Conservation (phyloP, 2,113 vertebrate species). For the Carassius auratus region DNA sequence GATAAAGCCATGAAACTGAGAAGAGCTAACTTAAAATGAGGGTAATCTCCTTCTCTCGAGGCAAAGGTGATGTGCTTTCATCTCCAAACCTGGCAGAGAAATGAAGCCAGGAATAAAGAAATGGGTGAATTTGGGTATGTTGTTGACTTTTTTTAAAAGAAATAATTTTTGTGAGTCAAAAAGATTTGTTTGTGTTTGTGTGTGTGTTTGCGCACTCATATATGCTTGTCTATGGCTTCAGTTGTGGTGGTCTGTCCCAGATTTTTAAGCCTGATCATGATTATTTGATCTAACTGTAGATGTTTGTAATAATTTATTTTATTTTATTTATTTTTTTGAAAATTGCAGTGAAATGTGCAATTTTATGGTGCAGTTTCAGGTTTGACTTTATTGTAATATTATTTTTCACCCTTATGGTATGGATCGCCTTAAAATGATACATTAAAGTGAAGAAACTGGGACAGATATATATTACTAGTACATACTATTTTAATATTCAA, state of each 20-base stretch:
- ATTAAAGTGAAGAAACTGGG: not conserved
- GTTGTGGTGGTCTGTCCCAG: not conserved
- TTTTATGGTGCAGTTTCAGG: not conserved
- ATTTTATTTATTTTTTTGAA: not conserved
- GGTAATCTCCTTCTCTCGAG: slow-evolving; percentile 45
- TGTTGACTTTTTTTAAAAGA: not conserved
- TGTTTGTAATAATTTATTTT: not conserved
- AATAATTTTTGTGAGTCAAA: not conserved
- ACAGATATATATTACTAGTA: not conserved
- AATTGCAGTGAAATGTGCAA: not conserved
- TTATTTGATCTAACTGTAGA: not conserved
- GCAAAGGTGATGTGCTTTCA: slow-evolving; percentile 16
- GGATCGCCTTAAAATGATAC: not conserved
- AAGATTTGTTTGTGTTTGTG: too few relatives aligned
- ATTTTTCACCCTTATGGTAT: not conserved
- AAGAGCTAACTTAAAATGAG: slow-evolving; percentile 44
- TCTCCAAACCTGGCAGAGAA: slow-evolving; percentile 7
- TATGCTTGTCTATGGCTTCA: not conserved
- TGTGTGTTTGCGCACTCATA: too few relatives aligned
- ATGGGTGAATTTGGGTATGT: slow-evolving; percentile 2
- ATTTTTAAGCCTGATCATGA: not conserved
- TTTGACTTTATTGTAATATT: not conserved
- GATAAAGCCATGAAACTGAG: slow-evolving; percentile 39
- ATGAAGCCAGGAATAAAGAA: not conserved
- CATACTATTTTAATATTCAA: not conserved